Percentiles rank a stretch among this genome's conserved stretches.
These are phyloP conservation scores for Ganaspis sp. DNA, from an alignment of 1,140 invertebrate genomes.

Conservation along the genomic window DNA sequence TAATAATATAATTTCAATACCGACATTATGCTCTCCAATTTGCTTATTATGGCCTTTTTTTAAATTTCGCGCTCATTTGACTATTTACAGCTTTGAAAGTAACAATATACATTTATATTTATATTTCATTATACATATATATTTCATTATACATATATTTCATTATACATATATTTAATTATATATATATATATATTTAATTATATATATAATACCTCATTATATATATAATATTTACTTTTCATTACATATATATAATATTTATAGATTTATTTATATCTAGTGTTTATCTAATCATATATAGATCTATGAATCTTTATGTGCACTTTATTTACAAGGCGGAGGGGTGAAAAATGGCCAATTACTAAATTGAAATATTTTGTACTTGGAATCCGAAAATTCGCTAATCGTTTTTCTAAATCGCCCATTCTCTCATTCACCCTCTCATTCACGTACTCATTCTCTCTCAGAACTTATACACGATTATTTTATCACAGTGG, in stretches of 20 bases:
- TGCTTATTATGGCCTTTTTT: slow-evolving; percentile 15
- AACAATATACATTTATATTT: slow-evolving; percentile 30
- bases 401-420: neutral
- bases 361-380: slow-evolving; percentile 25
- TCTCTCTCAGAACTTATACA: slow-evolving; percentile 33
- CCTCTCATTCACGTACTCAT: neutral
- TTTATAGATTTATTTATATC: slow-evolving; percentile 34
- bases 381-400: slow-evolving; percentile 26
- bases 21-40: neutral
- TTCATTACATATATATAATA: too few species aligned
- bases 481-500: slow-evolving; percentile 65
- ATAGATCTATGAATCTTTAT: slow-evolving; percentile 37
- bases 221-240: too few species aligned
- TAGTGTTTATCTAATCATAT: slow-evolving; percentile 33
- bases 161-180: too few species aligned
- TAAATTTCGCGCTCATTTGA: neutral
- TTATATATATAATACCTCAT: too few species aligned
- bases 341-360: slow-evolving; percentile 15
- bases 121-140: slow-evolving; percentile 40
- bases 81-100: slow-evolving; percentile 10
- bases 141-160: too few species aligned
- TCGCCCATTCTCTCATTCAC: slow-evolving; percentile 16
- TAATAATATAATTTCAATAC: slow-evolving; percentile 14
- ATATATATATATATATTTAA: too few species aligned
- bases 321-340: slow-evolving; percentile 34